Percentiles rank a stretch among this genome's conserved stretches.
phyloP scores from a whole-genome alignment of 2,888 invertebrate genomes.

The Oscheius sp. region DNA sequence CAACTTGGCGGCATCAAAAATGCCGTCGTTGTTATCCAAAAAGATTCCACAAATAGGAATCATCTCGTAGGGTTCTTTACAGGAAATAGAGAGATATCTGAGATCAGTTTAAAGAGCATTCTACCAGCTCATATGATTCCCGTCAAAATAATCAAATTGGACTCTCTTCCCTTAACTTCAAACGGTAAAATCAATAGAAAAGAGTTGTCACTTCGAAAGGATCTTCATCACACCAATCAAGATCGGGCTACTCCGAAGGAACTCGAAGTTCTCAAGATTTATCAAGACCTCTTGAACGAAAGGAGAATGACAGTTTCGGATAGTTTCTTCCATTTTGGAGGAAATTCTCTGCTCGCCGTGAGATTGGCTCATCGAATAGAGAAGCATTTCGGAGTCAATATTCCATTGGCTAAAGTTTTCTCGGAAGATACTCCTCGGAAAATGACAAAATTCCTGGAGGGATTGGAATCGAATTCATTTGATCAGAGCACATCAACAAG shows the following conservation, averaged over 20 bases:
- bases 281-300: constrained; percentile 17
- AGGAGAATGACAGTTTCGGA: constrained; percentile 12
- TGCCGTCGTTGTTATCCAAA: not conserved
- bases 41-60: not conserved
- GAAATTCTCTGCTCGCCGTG: constrained; percentile 57
- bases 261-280: constrained; percentile 9
- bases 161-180: not conserved
- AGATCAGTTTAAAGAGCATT: not conserved
- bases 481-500: not conserved
- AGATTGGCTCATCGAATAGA: constrained; percentile 38
- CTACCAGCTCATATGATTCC: constrained; percentile 12
- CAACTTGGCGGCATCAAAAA: not conserved
- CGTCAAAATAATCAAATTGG: not conserved
- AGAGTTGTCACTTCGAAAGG: not conserved
- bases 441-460: constrained; percentile 5
- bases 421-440: constrained; percentile 39
- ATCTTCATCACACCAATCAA: not conserved
- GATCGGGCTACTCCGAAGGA: not conserved
- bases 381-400: constrained; percentile 22
- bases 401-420: constrained; percentile 44
- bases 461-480: not conserved
- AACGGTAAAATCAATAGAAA: constrained; percentile 8
- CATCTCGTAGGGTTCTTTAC: constrained; percentile 15
- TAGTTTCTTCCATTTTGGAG: constrained; percentile 59
- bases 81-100: not conserved